Evolutionary conservation across 2,888 invertebrate genomes (phyloP).

Genomic region (Hydrotaea diabolus): DNA sequence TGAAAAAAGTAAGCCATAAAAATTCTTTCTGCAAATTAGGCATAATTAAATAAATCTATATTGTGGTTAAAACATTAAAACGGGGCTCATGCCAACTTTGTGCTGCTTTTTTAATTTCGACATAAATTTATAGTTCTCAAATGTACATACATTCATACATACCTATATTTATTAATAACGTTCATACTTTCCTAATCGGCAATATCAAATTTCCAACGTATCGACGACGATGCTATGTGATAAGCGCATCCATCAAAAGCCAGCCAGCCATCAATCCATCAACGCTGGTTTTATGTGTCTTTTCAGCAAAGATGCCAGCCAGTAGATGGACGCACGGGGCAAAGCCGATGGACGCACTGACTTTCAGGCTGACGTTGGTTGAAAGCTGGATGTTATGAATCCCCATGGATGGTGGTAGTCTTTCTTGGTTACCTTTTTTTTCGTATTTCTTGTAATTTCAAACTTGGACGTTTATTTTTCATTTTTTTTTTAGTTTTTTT

Average conservation of each 20-base stretch:
- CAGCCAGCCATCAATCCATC: slow-evolving; percentile 1
- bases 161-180: too few species aligned
- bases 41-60: neutral
- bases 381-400: neutral
- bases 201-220: slow-evolving; percentile 4
- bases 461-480: slow-evolving; percentile 28
- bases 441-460: slow-evolving; percentile 34
- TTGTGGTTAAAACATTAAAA: neutral
- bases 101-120: neutral
- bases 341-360: neutral
- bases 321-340: neutral
- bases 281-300: neutral
- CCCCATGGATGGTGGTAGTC: slow-evolving; percentile 19
- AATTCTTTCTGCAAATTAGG: neutral
- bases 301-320: neutral
- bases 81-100: neutral
- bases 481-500: neutral
- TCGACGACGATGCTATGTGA: neutral
- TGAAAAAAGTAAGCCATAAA: neutral
- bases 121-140: neutral
- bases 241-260: slow-evolving; percentile 1
- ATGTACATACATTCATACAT: neutral
- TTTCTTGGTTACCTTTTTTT: slow-evolving; percentile 14
- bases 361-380: neutral
- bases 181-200: neutral